Conservation (phyloP, 2,888 invertebrate genomes). For the Mamestra brassicae region DNA sequence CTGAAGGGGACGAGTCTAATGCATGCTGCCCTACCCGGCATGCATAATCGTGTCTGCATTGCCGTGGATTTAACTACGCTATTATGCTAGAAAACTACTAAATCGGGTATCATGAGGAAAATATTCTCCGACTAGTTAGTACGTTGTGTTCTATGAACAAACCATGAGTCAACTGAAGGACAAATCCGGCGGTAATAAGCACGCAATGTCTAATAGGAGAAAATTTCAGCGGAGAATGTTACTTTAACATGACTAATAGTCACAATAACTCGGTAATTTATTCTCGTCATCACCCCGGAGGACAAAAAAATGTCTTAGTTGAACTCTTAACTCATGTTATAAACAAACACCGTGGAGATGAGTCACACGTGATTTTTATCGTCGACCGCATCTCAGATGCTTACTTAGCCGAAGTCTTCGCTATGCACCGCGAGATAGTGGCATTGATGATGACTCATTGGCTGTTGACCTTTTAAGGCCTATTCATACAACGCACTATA, state of each 20-base stretch:
- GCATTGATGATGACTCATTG: constrained; percentile 76
- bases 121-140: constrained; percentile 4
- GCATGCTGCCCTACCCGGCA: constrained; percentile 55
- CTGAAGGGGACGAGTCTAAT: constrained; percentile 64
- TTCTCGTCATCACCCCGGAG: background rate
- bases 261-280: constrained; percentile 2
- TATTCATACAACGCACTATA: constrained; percentile 62
- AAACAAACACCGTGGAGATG: constrained; percentile 50
- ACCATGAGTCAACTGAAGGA: constrained; percentile 27
- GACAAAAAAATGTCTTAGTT: constrained; percentile 2
- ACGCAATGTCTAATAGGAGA: constrained; percentile 15
- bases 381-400: constrained; percentile 65
- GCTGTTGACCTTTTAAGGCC: constrained; percentile 77
- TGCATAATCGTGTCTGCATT: constrained; percentile 60
- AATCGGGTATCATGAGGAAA: constrained; percentile 9
- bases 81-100: constrained; percentile 35
- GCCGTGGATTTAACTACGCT: constrained; percentile 42
- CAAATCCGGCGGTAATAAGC: constrained; percentile 19
- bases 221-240: background rate
- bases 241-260: constrained; percentile 2
- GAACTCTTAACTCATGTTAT: constrained; percentile 11
- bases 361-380: constrained; percentile 67
- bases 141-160: constrained; percentile 15
- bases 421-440: constrained; percentile 69
- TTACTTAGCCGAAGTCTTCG: constrained; percentile 58